These are phyloP conservation scores for Leptatherina wallacei DNA, from an alignment of 2,797 vertebrate genomes.

Conservation along the genomic window DNA sequence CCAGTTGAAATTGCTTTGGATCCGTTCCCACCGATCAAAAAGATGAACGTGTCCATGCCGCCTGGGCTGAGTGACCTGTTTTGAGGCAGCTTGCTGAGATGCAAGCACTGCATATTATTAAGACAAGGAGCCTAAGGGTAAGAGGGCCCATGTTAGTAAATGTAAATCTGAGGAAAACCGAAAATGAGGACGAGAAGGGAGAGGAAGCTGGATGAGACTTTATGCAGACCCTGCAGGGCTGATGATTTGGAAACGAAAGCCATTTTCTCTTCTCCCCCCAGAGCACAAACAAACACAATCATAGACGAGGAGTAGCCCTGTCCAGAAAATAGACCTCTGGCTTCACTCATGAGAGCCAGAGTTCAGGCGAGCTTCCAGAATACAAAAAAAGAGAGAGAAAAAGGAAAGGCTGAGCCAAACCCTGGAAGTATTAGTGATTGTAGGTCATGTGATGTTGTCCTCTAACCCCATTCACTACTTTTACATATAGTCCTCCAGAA, in stretches of 20 bases:
- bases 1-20: constrained; percentile 82
- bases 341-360: constrained; percentile 69
- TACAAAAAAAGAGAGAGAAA: constrained; percentile 43
- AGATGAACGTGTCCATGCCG: constrained; percentile 61
- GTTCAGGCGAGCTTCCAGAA: constrained; percentile 52
- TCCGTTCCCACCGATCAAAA: constrained; percentile 70
- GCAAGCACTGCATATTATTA: constrained; percentile 51
- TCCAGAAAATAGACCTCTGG: constrained; percentile 76
- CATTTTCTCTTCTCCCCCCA: constrained; percentile 55
- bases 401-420: constrained; percentile 45
- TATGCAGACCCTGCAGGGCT: constrained; percentile 53
- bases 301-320: constrained; percentile 61
- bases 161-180: constrained; percentile 44
- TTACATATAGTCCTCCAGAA: constrained; percentile 27
- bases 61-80: constrained; percentile 62
- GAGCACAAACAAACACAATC: constrained; percentile 82
- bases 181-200: constrained; percentile 41
- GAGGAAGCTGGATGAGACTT: constrained; percentile 40
- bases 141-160: constrained; percentile 61
- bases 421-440: constrained; percentile 76
- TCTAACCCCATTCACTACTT: constrained; percentile 29
- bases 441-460: constrained; percentile 64
- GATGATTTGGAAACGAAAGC: constrained; percentile 73
- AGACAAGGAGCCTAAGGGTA: constrained; percentile 53
- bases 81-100: constrained; percentile 44